A percentile compares a stretch with the other conserved stretches of the same genome.
Conservation (phyloP, 2,797 vertebrate genomes). For the Discoglossus pictus region DNA sequence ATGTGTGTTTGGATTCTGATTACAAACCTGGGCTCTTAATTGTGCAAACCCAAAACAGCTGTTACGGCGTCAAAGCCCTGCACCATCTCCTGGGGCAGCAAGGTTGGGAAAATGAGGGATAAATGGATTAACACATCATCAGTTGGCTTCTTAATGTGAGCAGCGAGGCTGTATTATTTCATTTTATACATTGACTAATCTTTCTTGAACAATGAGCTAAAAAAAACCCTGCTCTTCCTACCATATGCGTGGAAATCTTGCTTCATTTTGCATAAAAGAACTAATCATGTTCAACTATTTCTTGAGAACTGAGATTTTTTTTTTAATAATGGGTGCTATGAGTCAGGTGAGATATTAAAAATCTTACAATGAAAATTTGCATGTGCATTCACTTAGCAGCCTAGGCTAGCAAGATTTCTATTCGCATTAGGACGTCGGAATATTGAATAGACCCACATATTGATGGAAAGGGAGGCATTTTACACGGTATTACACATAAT, state of each 20-base stretch:
- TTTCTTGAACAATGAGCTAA: constrained; percentile 8
- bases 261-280: constrained; percentile 14
- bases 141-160: neutral
- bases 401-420: neutral
- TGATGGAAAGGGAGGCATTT: neutral
- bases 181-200: constrained; percentile 23
- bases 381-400: constrained; percentile 5
- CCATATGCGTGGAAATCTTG: constrained; percentile 5
- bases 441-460: constrained; percentile 10
- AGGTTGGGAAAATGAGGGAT: neutral
- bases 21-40: neutral
- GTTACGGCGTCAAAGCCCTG: constrained; percentile 4
- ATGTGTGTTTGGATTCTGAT: neutral
- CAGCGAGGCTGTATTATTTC: constrained; percentile 2
- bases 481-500: constrained; percentile 9
- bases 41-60: neutral
- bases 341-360: constrained; percentile 37
- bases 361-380: constrained; percentile 22
- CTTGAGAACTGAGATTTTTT: constrained; percentile 9
- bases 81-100: neutral
- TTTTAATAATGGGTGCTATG: constrained; percentile 10
- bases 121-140: constrained; percentile 13
- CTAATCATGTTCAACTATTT: constrained; percentile 1
- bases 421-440: neutral
- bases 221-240: neutral